Base-by-base conservation (phyloP, 2,113 vertebrate species). In the Chaenogobius annularis region DNA sequence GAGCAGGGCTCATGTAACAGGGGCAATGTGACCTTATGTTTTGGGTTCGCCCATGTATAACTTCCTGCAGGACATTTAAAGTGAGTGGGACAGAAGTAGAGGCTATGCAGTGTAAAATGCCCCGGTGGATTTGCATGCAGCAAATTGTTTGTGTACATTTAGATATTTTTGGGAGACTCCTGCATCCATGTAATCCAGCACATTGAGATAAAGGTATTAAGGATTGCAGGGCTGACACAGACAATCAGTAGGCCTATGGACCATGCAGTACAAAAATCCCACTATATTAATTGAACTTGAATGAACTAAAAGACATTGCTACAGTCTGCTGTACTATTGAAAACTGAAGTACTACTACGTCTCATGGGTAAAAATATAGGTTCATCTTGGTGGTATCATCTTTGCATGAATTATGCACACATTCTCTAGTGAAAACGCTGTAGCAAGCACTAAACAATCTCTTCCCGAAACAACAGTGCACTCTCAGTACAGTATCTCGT, bases 321-420 rank as follows among this genome's bases (percentile, higher is more conserved):
- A 19, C 50, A 54, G 17, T 19, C 50, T 19, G 15, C 15, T n/a
- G 50, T 20, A 10, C 7, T 40, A 10, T 4, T 40, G 35, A 37
- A 37, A 62, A 40, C 9, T 10, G 19, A 40, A 35, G 7, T 6
- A 62, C 7, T 9, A 31, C 26, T 8, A 5, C 11, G 35, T 40
- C 22, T 15, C 50, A 19, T 37, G 15, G 63, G 80, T 74, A 46
- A 23, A 74, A 63, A 76, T 69, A 54, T n/a, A 44, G 13, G 22
- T 50, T 40, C 17, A 67, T 66, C 31, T 72, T 69, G 17, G 2
- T 68, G 72, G 71, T 37, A 12, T 77, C 68, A 81, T 43, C 65
- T 50, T 47, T 26, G 4, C 68, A 58, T 83, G 15, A 84, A 83
- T 78, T 78, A 83, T 86, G 55, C 14, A 86, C 74, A 47, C 20